phyloP scores from a whole-genome alignment of 2,888 invertebrate species.

The Meta bourneti region DNA sequence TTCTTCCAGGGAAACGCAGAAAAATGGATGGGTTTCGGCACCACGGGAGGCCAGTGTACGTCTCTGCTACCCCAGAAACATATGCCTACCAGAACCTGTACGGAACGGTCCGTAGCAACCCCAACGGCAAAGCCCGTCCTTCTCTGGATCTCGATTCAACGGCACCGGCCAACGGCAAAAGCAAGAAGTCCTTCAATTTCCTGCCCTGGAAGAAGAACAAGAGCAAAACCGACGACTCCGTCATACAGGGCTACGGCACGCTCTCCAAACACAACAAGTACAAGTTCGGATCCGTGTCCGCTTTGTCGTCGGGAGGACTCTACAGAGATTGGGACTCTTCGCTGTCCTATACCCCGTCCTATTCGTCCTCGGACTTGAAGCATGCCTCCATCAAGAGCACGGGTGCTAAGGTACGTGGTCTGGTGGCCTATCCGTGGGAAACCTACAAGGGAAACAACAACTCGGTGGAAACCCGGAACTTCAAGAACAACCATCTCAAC shows the following conservation, averaged over 20 bases:
- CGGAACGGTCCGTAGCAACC: conserved; percentile 60
- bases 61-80: conserved; percentile 45
- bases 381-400: conserved; percentile 67
- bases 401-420: conserved; percentile 34
- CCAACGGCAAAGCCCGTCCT: conserved; percentile 48
- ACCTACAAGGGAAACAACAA: conserved; percentile 57
- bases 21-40: conserved; percentile 72
- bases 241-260: conserved; percentile 19
- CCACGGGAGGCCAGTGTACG: conserved; percentile 65
- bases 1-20: conserved; percentile 53
- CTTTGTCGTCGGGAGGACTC: conserved; percentile 46
- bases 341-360: conserved; percentile 56
- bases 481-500: conserved; percentile 58
- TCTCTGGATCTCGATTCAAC: conserved; percentile 31
- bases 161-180: conserved; percentile 9
- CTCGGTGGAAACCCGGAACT: conserved; percentile 37
- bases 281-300: conserved; percentile 71
- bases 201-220: conserved; percentile 72
- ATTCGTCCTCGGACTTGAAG: conserved; percentile 63
- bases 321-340: conserved; percentile 66
- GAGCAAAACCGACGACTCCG: conserved; percentile 50
- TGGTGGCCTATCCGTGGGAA: conserved; percentile 68
- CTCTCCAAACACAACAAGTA: conserved; percentile 68
- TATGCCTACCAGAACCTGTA: conserved; percentile 70
- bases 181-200: conserved; percentile 67